Percentiles rank a stretch among this genome's conserved stretches.
Conservation (phyloP, 1,140 invertebrate species). For the Potamilus streckersoni region DNA sequence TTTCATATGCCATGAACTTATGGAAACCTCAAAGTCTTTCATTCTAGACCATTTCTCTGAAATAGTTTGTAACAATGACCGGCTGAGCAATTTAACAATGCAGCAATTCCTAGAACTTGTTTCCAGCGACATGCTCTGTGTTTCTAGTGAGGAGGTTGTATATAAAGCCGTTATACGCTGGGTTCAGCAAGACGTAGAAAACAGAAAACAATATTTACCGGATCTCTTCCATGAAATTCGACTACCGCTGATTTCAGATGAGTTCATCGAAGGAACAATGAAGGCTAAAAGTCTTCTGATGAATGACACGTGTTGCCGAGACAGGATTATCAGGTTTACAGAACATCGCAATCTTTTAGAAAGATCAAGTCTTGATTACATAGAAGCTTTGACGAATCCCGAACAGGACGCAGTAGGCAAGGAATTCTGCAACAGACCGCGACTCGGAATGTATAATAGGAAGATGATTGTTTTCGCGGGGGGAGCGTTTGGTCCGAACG, state of each 20-base stretch:
- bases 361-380: background rate
- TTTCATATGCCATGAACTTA: conserved; percentile 40
- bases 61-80: conserved; percentile 30
- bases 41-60: conserved; percentile 55
- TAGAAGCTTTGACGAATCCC: background rate
- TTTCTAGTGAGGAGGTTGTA: conserved; percentile 51
- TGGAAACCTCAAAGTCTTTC: conserved; percentile 31
- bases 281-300: conserved; percentile 5
- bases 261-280: conserved; percentile 34
- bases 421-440: conserved; percentile 23
- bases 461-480: conserved; percentile 56
- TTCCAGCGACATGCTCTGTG: conserved; percentile 47
- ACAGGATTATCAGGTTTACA: conserved; percentile 7
- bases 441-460: conserved; percentile 55
- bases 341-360: background rate
- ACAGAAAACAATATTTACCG: conserved; percentile 34
- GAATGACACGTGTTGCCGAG: conserved; percentile 8
- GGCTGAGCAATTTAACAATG: conserved; percentile 28
- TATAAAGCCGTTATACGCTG: conserved; percentile 51
- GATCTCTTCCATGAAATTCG: conserved; percentile 46
- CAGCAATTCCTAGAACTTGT: conserved; percentile 41
- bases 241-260: conserved; percentile 39
- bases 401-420: background rate
- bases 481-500: conserved; percentile 31
- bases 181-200: conserved; percentile 39